Percentiles rank a stretch among this genome's conserved stretches.
These are phyloP conservation scores for Heliconius hewitsoni DNA, from an alignment of 1,140 invertebrate genomes.

Conservation along the genomic window DNA sequence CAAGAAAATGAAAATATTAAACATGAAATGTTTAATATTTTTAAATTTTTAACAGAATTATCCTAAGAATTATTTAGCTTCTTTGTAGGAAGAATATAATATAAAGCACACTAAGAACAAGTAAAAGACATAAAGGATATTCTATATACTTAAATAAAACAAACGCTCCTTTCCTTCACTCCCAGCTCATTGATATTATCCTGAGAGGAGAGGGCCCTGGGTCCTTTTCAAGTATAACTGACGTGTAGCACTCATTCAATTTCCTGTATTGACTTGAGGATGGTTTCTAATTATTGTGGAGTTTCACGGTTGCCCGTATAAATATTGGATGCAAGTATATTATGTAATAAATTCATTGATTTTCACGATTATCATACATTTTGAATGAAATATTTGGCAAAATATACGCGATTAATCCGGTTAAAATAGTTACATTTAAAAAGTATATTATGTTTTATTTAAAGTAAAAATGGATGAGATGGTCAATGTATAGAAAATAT, in stretches of 20 bases:
- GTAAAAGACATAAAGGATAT: neutral
- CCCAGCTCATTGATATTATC: constrained; percentile 29
- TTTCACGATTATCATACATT: too few relatives aligned
- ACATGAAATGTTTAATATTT: too few relatives aligned
- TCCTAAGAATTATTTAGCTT: neutral
- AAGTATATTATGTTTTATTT: too few relatives aligned
- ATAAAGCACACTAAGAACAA: neutral
- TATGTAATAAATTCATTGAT: too few relatives aligned
- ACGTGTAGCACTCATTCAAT: constrained; percentile 51
- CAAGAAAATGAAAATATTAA: too few relatives aligned
- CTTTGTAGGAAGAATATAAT: too few relatives aligned
- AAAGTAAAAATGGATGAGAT: too few relatives aligned
- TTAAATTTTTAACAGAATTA: too few relatives aligned
- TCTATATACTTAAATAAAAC: constrained; percentile 20
- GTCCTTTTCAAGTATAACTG: constrained; percentile 52
- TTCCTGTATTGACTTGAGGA: constrained; percentile 46
- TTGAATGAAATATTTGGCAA: too few relatives aligned
- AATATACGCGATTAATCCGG: too few relatives aligned
- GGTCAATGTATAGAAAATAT: too few relatives aligned
- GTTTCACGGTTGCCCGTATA: neutral
- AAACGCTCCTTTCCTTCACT: constrained; percentile 19
- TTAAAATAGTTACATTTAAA: too few relatives aligned
- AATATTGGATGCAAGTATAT: neutral
- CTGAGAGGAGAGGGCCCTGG: constrained; percentile 31
- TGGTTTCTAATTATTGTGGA: constrained; percentile 10